A percentile compares a stretch with the other conserved stretches of the same genome.
phyloP scores from a whole-genome alignment of 2,113 vertebrate genomes.

The Mola mola region DNA sequence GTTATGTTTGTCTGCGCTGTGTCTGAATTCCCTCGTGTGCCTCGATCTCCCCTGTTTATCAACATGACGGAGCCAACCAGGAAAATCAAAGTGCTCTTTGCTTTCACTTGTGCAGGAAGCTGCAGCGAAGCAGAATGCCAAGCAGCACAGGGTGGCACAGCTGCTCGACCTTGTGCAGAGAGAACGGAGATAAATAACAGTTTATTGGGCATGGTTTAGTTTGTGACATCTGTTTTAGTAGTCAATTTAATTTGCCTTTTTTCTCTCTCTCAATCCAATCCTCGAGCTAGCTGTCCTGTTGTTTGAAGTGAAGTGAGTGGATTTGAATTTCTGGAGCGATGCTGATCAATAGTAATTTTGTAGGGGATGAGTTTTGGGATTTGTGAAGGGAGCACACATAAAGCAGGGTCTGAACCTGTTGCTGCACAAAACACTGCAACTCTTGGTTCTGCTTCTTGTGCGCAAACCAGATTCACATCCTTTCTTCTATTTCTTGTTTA shows the following conservation, averaged over 20 bases:
- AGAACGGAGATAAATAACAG: slow-evolving; percentile 51
- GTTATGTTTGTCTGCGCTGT: slow-evolving; percentile 11
- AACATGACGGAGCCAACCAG: slow-evolving; percentile 59
- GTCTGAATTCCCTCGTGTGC: slow-evolving; percentile 42
- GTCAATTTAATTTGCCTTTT: slow-evolving; percentile 5
- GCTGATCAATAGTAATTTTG: slow-evolving; percentile 13
- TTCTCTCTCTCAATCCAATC: neutral
- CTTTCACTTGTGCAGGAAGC: slow-evolving; percentile 73
- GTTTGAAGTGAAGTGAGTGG: neutral
- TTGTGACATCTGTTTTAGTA: slow-evolving; percentile 22
- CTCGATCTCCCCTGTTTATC: slow-evolving; percentile 66
- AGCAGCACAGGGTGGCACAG: slow-evolving; percentile 74
- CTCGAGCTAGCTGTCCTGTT: neutral
- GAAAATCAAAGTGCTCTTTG: slow-evolving; percentile 79
- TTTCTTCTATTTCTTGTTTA: neutral
- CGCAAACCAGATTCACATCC: slow-evolving; percentile 32
- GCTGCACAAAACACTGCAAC: too few relatives aligned
- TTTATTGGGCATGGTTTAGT: slow-evolving; percentile 20
- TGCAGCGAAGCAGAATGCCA: slow-evolving; percentile 75
- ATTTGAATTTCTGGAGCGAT: neutral
- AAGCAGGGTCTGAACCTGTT: too few relatives aligned
- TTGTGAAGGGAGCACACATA: neutral
- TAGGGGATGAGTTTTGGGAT: slow-evolving; percentile 3
- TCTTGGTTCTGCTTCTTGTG: slow-evolving; percentile 36
- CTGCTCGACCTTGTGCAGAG: slow-evolving; percentile 70